These are phyloP conservation scores for Bombus balteatus DNA, from an alignment of 1,140 invertebrate species.

Conservation along the genomic window DNA sequence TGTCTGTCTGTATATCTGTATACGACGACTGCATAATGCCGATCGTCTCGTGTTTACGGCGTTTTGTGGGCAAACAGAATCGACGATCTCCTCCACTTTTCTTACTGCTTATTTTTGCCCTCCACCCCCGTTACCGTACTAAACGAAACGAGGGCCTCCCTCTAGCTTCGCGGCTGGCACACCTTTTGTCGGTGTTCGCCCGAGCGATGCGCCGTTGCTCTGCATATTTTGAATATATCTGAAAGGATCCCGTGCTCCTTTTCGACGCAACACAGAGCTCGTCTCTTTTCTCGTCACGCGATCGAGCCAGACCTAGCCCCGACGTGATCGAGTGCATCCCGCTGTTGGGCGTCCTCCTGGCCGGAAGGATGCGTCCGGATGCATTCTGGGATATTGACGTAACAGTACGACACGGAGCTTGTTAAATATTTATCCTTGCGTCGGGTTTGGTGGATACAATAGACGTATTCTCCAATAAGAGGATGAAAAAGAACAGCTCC, in stretches of 20 bases:
- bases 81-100: constrained; percentile 61
- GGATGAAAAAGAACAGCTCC: constrained; percentile 47
- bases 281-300: neutral
- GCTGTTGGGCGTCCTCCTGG: constrained; percentile 26
- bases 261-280: neutral
- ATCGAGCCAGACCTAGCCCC: constrained; percentile 13
- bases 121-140: constrained; percentile 17
- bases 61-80: constrained; percentile 68
- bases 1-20: constrained; percentile 41
- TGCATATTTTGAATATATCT: constrained; percentile 70
- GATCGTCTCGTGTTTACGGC: constrained; percentile 55
- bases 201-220: constrained; percentile 61
- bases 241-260: constrained; percentile 40
- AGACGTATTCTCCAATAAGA: neutral
- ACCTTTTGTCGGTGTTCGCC: constrained; percentile 66
- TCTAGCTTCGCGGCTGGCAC: constrained; percentile 51
- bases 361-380: constrained; percentile 62
- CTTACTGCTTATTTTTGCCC: constrained; percentile 48
- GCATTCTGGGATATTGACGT: constrained; percentile 59
- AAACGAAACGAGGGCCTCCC: constrained; percentile 33
- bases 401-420: constrained; percentile 46
- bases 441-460: constrained; percentile 38
- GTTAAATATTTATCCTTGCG: constrained; percentile 69
- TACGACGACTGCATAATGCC: constrained; percentile 58
- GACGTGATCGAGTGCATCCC: constrained; percentile 55